Evolutionary conservation across 1,140 invertebrate genomes (phyloP), one percentile per base, ranked within the genome.

Genomic region (Colletes gigas): DNA sequence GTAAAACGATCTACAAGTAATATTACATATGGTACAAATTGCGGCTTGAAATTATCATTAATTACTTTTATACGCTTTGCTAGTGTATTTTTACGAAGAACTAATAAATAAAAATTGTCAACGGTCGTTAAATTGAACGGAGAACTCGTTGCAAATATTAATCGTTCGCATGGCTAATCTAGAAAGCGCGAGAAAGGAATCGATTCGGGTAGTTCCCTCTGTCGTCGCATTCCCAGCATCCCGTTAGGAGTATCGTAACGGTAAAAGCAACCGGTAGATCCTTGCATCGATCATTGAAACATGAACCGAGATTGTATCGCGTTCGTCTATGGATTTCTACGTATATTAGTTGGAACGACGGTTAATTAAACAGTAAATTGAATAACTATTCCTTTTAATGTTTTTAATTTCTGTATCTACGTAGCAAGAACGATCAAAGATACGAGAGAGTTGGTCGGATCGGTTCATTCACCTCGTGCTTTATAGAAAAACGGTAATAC

Each of bases 161-260:
- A 73, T 73, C 69, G 4, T 44, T 19, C 57, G 72, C 68, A 66
- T 67, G 71, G 68, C 17, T 62, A 73, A 86, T 87, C 81, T 83
- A 71, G 67, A 88, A 83, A 83, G 63, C 73, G 54, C 86, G 78
- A 88, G 85, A 80, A 87, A 76, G 73, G 67, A 65, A 59, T 59
- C 55, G 59, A 62, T 80, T 85, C 62, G 65, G 62, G 80, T 85
- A 79, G 81, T 82, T 83, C 72, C 68, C 77, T 83, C 60, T 67
- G 83, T 69, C 74, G 67, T 70, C 59, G 65, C 70, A 70, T 83
- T 88, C 83, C 67, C 83, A 82, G 82, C 84, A 87, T 90, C 88
- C 89, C 89, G 88, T 89, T 90, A 88, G 87, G 85, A 83, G 83
- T 90, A 87, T 87, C 76, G 71, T 90, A 90, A 89, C 89, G 88